Percentiles rank a stretch among this genome's conserved stretches.
Conservation (phyloP, 1,140 invertebrate species). For the Eriocheir sinensis region DNA sequence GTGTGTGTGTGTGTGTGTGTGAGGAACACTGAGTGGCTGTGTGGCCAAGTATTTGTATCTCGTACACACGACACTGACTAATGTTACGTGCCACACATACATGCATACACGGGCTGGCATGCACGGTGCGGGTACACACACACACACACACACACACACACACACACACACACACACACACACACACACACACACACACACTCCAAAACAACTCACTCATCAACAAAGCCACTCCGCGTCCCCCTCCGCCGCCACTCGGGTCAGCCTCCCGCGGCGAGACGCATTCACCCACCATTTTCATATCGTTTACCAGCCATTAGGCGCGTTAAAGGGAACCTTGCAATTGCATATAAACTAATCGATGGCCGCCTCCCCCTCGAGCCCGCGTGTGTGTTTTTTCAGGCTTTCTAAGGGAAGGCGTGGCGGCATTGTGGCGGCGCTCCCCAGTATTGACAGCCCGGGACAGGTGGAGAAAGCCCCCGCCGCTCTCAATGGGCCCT, state of each 20-base stretch:
- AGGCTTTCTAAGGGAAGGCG: slow-evolving; percentile 64
- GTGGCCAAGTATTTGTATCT: neutral
- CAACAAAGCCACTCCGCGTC: slow-evolving; percentile 41
- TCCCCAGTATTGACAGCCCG: slow-evolving; percentile 64
- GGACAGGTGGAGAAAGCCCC: slow-evolving; percentile 68
- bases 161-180: neutral
- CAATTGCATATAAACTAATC: slow-evolving; percentile 77
- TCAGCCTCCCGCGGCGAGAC: slow-evolving; percentile 49
- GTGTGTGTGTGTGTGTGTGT: neutral
- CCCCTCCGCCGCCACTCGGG: slow-evolving; percentile 61
- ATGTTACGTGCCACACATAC: neutral
- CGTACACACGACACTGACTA: neutral
- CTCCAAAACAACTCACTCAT: neutral
- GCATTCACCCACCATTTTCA: slow-evolving; percentile 75
- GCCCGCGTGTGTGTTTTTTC: slow-evolving; percentile 1
- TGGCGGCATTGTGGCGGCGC: slow-evolving; percentile 29
- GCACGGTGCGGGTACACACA: neutral
- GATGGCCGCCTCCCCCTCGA: slow-evolving; percentile 57
- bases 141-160: neutral
- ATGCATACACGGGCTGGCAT: neutral
- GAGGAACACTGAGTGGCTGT: neutral
- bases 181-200: neutral
- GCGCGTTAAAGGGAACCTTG: slow-evolving; percentile 71
- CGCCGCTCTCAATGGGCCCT: slow-evolving; percentile 20
- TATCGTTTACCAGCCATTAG: slow-evolving; percentile 77